Evolutionary conservation across 2,888 invertebrate genomes (phyloP).

Genomic region (Aromia moschata): DNA sequence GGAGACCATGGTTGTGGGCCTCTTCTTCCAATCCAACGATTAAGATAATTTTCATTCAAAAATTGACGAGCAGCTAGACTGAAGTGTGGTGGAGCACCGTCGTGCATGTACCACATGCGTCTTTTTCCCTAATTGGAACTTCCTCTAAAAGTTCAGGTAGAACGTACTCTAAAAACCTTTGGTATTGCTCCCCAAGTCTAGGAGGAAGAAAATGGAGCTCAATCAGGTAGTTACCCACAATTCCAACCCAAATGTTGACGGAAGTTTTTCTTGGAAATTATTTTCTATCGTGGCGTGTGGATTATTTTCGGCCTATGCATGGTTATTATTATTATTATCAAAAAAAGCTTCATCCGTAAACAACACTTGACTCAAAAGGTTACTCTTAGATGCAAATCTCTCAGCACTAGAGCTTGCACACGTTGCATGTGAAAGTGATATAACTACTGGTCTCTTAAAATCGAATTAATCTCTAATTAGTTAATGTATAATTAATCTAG

Average conservation of each 20-base stretch:
- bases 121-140: constrained; percentile 13
- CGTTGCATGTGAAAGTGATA: constrained; percentile 30
- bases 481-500: background rate
- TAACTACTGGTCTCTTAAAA: constrained; percentile 22
- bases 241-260: constrained; percentile 39
- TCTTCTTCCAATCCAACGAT: constrained; percentile 38
- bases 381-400: constrained; percentile 23
- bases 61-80: constrained; percentile 30
- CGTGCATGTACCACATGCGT: constrained; percentile 31
- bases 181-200: constrained; percentile 33
- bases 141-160: constrained; percentile 30
- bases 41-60: constrained; percentile 25
- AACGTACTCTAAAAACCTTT: constrained; percentile 33
- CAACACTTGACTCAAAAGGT: constrained; percentile 21
- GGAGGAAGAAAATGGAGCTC: constrained; percentile 35
- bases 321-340: constrained; percentile 36
- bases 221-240: constrained; percentile 29
- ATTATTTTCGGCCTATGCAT: constrained; percentile 35
- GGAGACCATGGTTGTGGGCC: constrained; percentile 35
- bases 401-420: constrained; percentile 24
- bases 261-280: constrained; percentile 35
- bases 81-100: constrained; percentile 46
- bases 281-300: constrained; percentile 34
- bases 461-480: background rate
- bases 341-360: constrained; percentile 33